Evolutionary conservation across 2,888 invertebrate species (phyloP).

Genomic region (Beris chalybata): DNA sequence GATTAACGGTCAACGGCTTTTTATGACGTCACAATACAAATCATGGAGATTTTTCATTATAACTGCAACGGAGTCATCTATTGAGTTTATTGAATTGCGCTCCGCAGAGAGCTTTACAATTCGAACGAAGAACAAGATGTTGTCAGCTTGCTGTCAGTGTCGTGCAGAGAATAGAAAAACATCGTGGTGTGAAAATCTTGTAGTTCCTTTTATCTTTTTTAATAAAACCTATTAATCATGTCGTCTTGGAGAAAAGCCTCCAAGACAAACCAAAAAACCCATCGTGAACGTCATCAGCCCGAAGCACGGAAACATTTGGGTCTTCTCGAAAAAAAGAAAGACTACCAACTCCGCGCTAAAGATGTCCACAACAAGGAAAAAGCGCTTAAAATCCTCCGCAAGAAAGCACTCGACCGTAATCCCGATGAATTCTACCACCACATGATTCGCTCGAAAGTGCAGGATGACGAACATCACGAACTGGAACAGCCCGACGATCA

Average conservation of each 20-base stretch:
- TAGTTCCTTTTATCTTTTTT: neutral
- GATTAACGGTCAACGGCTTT: too few species aligned
- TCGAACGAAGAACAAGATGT: neutral
- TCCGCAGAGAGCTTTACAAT: neutral
- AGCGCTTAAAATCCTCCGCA: conserved; percentile 77
- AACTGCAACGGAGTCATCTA: neutral
- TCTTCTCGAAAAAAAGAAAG: conserved; percentile 85
- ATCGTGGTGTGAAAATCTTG: conserved; percentile 1
- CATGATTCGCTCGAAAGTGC: conserved; percentile 86
- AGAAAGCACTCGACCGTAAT: conserved; percentile 87
- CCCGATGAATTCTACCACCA: conserved; percentile 99
- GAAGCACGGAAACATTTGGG: conserved; percentile 76
- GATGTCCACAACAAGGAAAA: conserved; percentile 82
- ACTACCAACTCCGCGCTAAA: conserved; percentile 76
- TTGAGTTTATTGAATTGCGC: neutral
- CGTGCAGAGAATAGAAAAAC: neutral
- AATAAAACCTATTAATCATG: conserved; percentile 59
- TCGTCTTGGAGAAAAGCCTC: conserved; percentile 89
- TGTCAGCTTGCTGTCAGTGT: neutral
- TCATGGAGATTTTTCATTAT: too few species aligned
- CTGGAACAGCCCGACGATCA: conserved; percentile 71
- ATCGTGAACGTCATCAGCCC: conserved; percentile 84
- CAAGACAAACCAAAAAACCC: conserved; percentile 81
- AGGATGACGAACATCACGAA: conserved; percentile 68
- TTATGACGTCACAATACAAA: too few species aligned